phyloP scores from a whole-genome alignment of 2,113 vertebrate genomes.

The Pollimyrus isidori region DNA sequence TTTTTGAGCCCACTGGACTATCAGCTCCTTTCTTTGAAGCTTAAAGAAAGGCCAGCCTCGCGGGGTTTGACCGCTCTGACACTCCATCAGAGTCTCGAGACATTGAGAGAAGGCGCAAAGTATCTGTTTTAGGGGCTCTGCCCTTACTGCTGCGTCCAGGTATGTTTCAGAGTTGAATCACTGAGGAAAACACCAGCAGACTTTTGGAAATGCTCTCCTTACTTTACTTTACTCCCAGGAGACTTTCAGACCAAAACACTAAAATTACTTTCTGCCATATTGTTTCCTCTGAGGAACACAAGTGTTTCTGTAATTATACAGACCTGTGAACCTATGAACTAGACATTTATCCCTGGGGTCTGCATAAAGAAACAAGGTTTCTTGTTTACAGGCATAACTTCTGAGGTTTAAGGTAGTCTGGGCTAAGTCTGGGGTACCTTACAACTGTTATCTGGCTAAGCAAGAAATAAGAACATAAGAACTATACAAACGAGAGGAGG shows the following conservation, averaged over 20 bases:
- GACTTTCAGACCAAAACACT: not conserved
- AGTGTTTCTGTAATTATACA: not conserved
- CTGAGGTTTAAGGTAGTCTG: not conserved
- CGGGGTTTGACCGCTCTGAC: conserved; percentile 42
- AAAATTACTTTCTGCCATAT: not conserved
- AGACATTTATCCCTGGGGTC: not conserved
- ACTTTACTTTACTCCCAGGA: not conserved
- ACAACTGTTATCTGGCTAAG: not conserved
- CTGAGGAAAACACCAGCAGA: not conserved
- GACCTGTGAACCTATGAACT: not conserved
- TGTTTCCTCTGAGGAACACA: not conserved
- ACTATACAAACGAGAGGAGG: too few species aligned
- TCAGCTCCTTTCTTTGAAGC: not conserved
- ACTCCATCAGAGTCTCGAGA: conserved; percentile 52
- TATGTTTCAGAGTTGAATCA: not conserved
- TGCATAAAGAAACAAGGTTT: not conserved
- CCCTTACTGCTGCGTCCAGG: not conserved
- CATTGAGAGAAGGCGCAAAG: conserved; percentile 30
- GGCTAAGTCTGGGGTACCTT: not conserved
- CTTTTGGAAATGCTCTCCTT: not conserved
- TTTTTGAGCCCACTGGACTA: not conserved
- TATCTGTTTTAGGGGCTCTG: not conserved
- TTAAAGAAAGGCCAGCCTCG: conserved; percentile 45
- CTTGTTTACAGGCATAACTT: not conserved
- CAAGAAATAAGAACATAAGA: not conserved